Evolutionary conservation across 2,888 invertebrate genomes (phyloP).

Genomic region (Bugulina stolonifera): DNA sequence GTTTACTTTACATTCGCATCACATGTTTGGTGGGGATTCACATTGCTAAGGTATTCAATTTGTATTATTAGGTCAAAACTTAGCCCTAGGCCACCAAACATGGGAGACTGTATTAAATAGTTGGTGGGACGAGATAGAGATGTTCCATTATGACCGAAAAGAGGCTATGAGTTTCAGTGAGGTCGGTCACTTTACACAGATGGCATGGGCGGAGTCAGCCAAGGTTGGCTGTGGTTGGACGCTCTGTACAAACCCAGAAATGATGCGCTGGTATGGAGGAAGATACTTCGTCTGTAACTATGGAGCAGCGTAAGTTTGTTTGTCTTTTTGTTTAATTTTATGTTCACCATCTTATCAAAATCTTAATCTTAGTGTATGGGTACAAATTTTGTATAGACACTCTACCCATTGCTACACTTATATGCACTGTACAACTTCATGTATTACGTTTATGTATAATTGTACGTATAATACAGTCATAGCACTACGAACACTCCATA

Average conservation of each 20-base stretch:
- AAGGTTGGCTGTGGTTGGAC: conserved; percentile 19
- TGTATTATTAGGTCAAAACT: conserved; percentile 9
- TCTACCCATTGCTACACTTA: too few species aligned
- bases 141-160: background rate
- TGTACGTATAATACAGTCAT: too few species aligned
- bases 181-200: conserved; percentile 25
- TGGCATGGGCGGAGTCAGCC: conserved; percentile 24
- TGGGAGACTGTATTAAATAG: background rate
- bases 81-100: conserved; percentile 6
- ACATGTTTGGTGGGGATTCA: too few species aligned
- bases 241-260: background rate
- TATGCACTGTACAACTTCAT: too few species aligned
- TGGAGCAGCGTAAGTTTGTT: conserved; percentile 12
- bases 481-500: too few species aligned
- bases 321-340: too few species aligned
- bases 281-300: conserved; percentile 16
- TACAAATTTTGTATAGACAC: too few species aligned
- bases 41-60: too few species aligned
- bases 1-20: too few species aligned
- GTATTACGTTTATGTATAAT: too few species aligned
- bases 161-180: background rate
- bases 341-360: too few species aligned
- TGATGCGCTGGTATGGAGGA: background rate
- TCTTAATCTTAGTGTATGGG: too few species aligned
- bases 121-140: conserved; percentile 8